phyloP scores from a whole-genome alignment of 1,140 invertebrate species.

The Plodia interpunctella region DNA sequence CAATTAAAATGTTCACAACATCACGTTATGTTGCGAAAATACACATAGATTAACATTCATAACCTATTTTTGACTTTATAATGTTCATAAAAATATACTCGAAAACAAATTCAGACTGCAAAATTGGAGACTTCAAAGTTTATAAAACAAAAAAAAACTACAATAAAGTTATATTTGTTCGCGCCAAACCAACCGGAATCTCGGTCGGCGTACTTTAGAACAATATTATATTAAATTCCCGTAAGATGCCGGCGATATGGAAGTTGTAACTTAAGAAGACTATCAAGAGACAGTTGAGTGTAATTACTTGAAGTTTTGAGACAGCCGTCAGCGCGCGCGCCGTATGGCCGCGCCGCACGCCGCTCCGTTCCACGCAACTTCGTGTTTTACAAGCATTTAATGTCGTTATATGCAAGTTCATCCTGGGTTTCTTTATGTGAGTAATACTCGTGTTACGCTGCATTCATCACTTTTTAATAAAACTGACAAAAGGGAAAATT shows the following conservation, averaged over 20 bases:
- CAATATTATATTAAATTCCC: conserved; percentile 2
- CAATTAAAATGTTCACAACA: too few species aligned
- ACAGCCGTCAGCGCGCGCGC: conserved; percentile 1
- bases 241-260: background rate
- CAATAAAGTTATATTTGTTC: background rate
- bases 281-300: conserved; percentile 6
- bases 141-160: background rate
- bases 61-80: too few species aligned
- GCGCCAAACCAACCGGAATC: background rate
- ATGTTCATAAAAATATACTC: too few species aligned
- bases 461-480: too few species aligned
- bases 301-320: conserved; percentile 3
- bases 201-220: background rate
- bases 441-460: background rate
- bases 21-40: too few species aligned
- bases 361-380: background rate
- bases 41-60: too few species aligned
- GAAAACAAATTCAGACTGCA: background rate
- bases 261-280: conserved; percentile 1
- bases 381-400: conserved; percentile 4
- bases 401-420: background rate
- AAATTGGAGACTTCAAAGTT: background rate
- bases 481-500: too few species aligned
- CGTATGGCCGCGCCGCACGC: background rate
- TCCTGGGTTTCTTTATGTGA: background rate